Evolutionary conservation across 92 coral and sea anemone species (phyloP).

Genomic region (Pocillopora meandrina): DNA sequence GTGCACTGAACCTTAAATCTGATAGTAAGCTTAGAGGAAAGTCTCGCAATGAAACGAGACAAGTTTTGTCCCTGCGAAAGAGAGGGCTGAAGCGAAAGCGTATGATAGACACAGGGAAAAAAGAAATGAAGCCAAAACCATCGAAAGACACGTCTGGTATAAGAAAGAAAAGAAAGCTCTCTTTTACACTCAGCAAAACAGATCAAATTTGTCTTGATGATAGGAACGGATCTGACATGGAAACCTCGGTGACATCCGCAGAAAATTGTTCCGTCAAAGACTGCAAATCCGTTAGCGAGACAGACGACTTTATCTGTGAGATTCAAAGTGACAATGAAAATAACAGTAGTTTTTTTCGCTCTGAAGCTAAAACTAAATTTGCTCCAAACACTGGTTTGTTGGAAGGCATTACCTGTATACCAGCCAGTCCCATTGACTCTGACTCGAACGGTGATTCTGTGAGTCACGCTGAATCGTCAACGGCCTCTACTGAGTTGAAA

Average conservation of each 20-base stretch:
- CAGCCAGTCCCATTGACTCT: conserved; percentile 53
- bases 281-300: conserved; percentile 8
- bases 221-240: not conserved
- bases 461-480: not conserved
- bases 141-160: not conserved
- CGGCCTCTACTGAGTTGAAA: not conserved
- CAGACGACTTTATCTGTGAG: not conserved
- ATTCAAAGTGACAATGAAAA: not conserved
- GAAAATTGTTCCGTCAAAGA: not conserved
- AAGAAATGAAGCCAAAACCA: conserved; percentile 4
- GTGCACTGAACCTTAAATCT: not conserved
- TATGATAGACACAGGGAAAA: not conserved
- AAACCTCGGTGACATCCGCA: not conserved
- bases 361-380: not conserved
- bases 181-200: not conserved
- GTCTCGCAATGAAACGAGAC: conserved; percentile 7
- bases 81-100: conserved; percentile 31
- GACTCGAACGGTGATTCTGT: conserved; percentile 7
- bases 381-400: not conserved
- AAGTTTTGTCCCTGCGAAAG: conserved; percentile 2
- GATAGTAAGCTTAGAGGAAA: not conserved
- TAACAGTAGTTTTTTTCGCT: not conserved
- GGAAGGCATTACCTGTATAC: conserved; percentile 37
- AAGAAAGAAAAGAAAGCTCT: conserved; percentile 30
- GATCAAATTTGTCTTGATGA: not conserved